Evolutionary conservation across 2,888 invertebrate genomes (phyloP).

Genomic region (Chromoteleia sp.): DNA sequence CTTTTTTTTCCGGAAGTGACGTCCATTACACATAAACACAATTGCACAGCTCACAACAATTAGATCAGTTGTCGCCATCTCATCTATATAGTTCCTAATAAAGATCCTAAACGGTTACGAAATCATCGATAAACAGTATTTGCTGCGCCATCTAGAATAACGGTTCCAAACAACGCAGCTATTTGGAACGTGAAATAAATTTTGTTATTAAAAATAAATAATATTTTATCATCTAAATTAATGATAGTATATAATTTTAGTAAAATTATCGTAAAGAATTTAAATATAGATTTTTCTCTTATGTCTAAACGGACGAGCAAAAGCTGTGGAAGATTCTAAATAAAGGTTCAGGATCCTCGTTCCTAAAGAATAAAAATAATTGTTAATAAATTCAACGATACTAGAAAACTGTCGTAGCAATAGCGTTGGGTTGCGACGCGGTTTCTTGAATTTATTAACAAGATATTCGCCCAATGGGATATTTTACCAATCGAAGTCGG

Average conservation of each 20-base stretch:
- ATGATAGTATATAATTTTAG: too few species aligned
- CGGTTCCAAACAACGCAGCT: not conserved
- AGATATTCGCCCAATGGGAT: conserved; percentile 3
- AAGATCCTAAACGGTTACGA: conserved; percentile 37
- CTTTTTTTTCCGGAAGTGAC: conserved; percentile 6
- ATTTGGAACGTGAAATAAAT: conserved; percentile 1
- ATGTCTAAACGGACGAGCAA: conserved; percentile 38
- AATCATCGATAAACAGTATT: conserved; percentile 27
- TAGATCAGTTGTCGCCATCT: conserved; percentile 75
- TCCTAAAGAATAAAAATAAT: conserved; percentile 19
- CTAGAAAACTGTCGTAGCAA: conserved; percentile 28
- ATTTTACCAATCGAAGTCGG: conserved; percentile 37
- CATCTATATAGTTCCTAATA: conserved; percentile 56
- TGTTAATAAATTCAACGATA: conserved; percentile 41
- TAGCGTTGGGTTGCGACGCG: not conserved
- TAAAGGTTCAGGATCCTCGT: conserved; percentile 22
- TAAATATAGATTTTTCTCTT: not conserved
- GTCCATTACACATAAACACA: conserved; percentile 33
- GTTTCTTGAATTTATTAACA: conserved; percentile 32
- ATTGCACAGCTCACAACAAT: conserved; percentile 53
- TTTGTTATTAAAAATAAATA: not conserved
- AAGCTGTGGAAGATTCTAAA: conserved; percentile 48
- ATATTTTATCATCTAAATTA: not conserved
- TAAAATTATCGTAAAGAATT: conserved; percentile 13
- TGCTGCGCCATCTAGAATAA: conserved; percentile 27